Conservation (phyloP, 2,113 vertebrate species). For the Pseudonaja textilis region DNA sequence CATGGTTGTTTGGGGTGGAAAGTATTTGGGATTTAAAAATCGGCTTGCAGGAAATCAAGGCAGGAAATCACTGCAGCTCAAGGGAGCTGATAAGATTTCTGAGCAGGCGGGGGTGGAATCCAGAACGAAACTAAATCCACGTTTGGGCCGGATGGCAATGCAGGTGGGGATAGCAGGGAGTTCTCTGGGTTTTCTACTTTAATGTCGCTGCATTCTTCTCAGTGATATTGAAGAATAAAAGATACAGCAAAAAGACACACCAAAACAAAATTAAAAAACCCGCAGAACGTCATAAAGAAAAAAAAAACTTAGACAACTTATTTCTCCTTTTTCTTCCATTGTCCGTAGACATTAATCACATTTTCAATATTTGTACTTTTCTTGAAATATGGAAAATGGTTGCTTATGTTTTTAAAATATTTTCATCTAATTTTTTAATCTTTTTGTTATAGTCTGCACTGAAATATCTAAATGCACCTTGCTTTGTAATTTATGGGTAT, state of each 20-base stretch:
- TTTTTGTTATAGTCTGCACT: not conserved
- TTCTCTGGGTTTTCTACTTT: not conserved
- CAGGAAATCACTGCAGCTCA: conserved; percentile 51
- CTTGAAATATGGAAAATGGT: not conserved
- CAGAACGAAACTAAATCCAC: not conserved
- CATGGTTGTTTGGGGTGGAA: conserved; percentile 29
- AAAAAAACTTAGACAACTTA: not conserved
- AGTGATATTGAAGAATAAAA: not conserved
- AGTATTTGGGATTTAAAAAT: conserved; percentile 29
- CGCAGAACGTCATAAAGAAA: not conserved
- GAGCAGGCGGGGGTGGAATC: not conserved
- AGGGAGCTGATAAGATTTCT: conserved; percentile 54
- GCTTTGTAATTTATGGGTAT: not conserved
- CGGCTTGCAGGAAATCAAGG: conserved; percentile 38
- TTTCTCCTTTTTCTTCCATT: not conserved
- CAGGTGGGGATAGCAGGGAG: not conserved
- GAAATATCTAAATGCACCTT: not conserved
- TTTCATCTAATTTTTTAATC: not conserved
- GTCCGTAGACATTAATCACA: not conserved
- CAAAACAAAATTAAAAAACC: not conserved
- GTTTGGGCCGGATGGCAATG: not conserved
- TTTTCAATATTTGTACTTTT: not conserved
- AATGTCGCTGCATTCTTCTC: not conserved
- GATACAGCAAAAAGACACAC: not conserved
- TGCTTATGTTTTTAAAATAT: not conserved